Base-by-base conservation (phyloP, 2,888 invertebrate genomes). In the Melinaea marsaeus region DNA sequence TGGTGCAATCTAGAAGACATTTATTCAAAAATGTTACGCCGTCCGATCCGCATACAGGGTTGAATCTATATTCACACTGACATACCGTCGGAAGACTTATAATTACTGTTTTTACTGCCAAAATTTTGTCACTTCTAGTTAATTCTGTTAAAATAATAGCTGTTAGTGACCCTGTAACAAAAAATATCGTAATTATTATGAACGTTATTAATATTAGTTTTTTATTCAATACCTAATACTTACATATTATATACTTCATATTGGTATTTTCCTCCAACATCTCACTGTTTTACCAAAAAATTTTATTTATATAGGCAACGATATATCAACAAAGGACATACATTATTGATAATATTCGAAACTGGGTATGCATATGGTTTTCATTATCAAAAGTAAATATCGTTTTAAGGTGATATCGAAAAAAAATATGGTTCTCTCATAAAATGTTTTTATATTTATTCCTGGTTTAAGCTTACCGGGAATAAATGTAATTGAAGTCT, bases 21-120 rank as follows among this genome's bases (percentile, higher is more conserved):
- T 63, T 22, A 61, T 72, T 72, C 7, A 55, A 47, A 65, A 71
- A 72, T 2, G 69, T 70, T 2, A 66, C 60, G 13, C 65, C 68
- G 42, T 80, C 73, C 4, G 72, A 72, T 3, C 79, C 81, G 48
- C 80, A 81, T 0, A 81, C 75, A 0, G 70, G 63, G 13, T 75
- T 13, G 60, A 47, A 69, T 9, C 32, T 63, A 33, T 65, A 76
- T 5, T 48, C 35, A 59, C 77, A 77, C 33, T 64, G 74, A 70
- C 47, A 66, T 54, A 54, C 75, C 71, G 2, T 37, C 35, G 35
- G 66, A 11, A 63, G 57, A 7, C 51, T 54, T 51, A 51, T 32
- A 22, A 32, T 51, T 32, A 51, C 51, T 51, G 6, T 51, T 51
- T 51, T 51, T 4, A 51, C 51, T 3, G 32, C 9, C 11, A 51